Base-by-base conservation (phyloP, 2,888 invertebrate species). In the Gerris lacustris region DNA sequence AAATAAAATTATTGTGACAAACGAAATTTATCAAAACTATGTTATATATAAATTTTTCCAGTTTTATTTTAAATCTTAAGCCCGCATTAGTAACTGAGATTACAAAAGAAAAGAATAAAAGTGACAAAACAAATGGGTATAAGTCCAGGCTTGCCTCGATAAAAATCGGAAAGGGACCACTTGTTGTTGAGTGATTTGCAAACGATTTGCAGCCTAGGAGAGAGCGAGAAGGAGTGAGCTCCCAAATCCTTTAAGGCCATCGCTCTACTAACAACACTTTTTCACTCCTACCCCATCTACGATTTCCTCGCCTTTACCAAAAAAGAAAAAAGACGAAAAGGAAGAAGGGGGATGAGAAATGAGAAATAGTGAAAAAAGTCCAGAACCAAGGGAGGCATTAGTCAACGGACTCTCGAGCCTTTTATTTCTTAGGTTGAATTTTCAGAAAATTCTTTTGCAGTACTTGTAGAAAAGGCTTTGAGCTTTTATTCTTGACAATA, bases 101-200 rank as follows among this genome's bases (percentile, higher is more conserved):
- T 31, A 31, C 31, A 31, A 31, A 31, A 31, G 31, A 31, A 31
- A 31, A 31, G 31, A 31, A 31, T 31, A 31, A 31, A 31, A 31
- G 31, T 31, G 31, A 31, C 31, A 31, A 31, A 31, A 31, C 31
- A 31, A 31, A 31, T 31, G 31, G 31, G 31, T 31, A 31, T 31
- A 31, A 31, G 31, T 31, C 31, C 31, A 4, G 31, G 31, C 31
- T 31, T 31, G 31, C 31, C 31, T 55, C 55, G 15, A 55, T 55
- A 55, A 55, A 55, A 55, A 55, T 55, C 55, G 15, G 55, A 55
- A 55, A 55, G 15, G 9, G 55, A 55, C 55, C 55, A 55, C 55
- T 55, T 55, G 55, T 55, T 55, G 55, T 55, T 55, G 55, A 55
- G 55, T 55, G 55, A 55, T 55, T 55, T 55, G 55, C 55, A 15